Conservation (phyloP, 2,113 vertebrate genomes). For the Corythornis cristatus region DNA sequence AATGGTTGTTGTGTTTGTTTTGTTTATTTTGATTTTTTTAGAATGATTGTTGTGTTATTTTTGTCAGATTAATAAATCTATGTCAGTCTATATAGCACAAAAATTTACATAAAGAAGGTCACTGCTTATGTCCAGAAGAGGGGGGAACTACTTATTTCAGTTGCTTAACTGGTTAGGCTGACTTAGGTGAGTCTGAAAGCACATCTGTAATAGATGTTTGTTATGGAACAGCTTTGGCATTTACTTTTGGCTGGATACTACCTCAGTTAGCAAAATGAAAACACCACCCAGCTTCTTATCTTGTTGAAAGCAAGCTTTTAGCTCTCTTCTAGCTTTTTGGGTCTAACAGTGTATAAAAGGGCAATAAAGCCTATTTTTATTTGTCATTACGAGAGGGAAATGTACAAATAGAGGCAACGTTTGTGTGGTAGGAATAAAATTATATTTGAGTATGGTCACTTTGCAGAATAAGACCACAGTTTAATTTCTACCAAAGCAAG, state of each 20-base stretch:
- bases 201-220: neutral
- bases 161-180: neutral
- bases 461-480: neutral
- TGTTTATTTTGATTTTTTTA: neutral
- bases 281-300: neutral
- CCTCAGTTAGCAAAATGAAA: neutral
- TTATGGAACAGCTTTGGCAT: neutral
- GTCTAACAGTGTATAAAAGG: neutral
- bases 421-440: neutral
- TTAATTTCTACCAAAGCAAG: constrained; percentile 31
- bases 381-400: neutral
- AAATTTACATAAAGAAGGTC: neutral
- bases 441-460: neutral
- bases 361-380: neutral
- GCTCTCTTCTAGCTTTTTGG: neutral
- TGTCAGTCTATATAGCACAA: neutral
- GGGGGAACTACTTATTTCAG: neutral
- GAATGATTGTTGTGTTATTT: neutral
- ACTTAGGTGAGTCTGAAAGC: neutral
- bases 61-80: neutral
- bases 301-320: neutral
- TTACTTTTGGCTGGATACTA: neutral
- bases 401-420: neutral
- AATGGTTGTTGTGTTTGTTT: neutral
- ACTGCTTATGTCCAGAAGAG: neutral